phyloP scores from a whole-genome alignment of 1,140 invertebrate species.

The Papilio helenus region DNA sequence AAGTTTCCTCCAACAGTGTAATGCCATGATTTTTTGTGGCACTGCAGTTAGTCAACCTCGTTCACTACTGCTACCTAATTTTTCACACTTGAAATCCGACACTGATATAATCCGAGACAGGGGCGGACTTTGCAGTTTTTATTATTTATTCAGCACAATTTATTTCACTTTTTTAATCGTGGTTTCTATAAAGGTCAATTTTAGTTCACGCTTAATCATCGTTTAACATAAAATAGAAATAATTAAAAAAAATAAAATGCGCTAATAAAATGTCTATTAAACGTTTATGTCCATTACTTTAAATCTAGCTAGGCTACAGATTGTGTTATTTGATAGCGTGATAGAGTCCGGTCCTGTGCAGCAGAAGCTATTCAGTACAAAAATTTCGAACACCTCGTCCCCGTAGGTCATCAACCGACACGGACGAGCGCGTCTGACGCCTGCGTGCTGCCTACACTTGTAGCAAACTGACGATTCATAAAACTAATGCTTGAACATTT shows the following conservation, averaged over 20 bases:
- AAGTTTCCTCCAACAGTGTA: neutral
- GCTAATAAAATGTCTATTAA: neutral
- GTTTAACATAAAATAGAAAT: neutral
- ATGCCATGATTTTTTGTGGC: constrained; percentile 11
- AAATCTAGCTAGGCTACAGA: neutral
- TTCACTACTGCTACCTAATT: constrained; percentile 40
- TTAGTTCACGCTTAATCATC: neutral
- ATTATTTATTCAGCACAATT: neutral
- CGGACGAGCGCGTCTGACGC: constrained; percentile 47
- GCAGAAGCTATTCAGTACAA: constrained; percentile 41
- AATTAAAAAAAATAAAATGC: neutral
- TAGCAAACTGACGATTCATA: constrained; percentile 34
- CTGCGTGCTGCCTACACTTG: constrained; percentile 24
- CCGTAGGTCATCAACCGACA: constrained; percentile 60
- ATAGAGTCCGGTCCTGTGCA: constrained; percentile 18
- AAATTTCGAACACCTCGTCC: constrained; percentile 27
- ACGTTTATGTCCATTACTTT: neutral
- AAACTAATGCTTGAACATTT: constrained; percentile 37
- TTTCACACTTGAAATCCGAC: constrained; percentile 42
- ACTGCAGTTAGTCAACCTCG: constrained; percentile 11
- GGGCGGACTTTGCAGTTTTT: neutral
- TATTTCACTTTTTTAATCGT: too few relatives aligned
- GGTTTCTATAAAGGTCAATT: neutral
- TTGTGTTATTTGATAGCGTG: neutral
- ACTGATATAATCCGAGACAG: constrained; percentile 43